Conservation (phyloP, 2,888 invertebrate species). For the Clusia tigrina region DNA sequence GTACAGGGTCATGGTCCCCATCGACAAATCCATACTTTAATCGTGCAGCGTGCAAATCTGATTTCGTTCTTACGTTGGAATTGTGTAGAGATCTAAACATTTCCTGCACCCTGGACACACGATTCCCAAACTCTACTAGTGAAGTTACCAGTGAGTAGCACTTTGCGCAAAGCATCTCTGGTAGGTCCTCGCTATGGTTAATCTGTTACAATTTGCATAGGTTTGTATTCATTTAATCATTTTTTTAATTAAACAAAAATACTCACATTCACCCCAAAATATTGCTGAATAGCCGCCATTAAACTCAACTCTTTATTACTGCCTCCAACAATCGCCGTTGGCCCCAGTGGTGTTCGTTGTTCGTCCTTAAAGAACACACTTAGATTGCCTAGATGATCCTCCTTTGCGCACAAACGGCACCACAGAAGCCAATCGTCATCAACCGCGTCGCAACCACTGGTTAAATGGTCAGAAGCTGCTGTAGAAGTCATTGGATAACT, state of each 20-base stretch:
- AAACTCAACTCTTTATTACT: slow-evolving; percentile 36
- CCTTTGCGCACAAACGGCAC: slow-evolving; percentile 55
- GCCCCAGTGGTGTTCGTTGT: too few species aligned
- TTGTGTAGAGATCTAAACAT: slow-evolving; percentile 51
- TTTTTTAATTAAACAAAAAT: too few species aligned
- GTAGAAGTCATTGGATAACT: too few species aligned
- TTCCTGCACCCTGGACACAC: slow-evolving; percentile 54
- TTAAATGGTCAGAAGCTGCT: too few species aligned
- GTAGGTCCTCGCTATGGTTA: slow-evolving; percentile 48
- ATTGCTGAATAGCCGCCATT: slow-evolving; percentile 53
- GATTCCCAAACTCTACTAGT: slow-evolving; percentile 53
- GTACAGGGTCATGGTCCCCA: slow-evolving; percentile 31
- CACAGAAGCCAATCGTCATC: slow-evolving; percentile 48
- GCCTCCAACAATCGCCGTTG: neutral
- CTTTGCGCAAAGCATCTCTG: slow-evolving; percentile 51
- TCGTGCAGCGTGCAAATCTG: slow-evolving; percentile 40
- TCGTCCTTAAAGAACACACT: slow-evolving; percentile 49
- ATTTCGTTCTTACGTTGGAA: neutral
- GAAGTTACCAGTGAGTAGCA: slow-evolving; percentile 52
- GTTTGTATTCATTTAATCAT: too few species aligned
- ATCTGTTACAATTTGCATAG: too few species aligned
- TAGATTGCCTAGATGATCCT: slow-evolving; percentile 46
- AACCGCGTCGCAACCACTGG: too few species aligned
- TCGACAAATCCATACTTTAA: slow-evolving; percentile 44
- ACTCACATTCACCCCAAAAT: slow-evolving; percentile 55